Percentiles rank a stretch among this genome's conserved stretches.
These are phyloP conservation scores for Leptinotarsa texana DNA, from an alignment of 1,140 invertebrate species.

Conservation along the genomic window DNA sequence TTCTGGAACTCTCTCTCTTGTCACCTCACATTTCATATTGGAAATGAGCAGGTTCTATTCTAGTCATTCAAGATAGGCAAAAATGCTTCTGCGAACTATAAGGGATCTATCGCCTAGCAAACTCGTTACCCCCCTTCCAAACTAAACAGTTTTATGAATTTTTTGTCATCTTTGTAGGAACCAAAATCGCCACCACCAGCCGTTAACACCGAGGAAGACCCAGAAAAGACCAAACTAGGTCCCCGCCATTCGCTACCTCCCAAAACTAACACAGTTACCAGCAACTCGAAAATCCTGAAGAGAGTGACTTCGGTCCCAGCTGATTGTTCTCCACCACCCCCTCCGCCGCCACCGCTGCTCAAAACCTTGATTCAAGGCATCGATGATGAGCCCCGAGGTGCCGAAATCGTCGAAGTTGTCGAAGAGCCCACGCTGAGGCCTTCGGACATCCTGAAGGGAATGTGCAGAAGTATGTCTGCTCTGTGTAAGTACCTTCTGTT, in stretches of 20 bases:
- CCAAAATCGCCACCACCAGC: neutral
- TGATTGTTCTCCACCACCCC: constrained; percentile 58
- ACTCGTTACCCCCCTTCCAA: constrained; percentile 20
- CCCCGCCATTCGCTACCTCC: constrained; percentile 52
- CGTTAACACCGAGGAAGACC: constrained; percentile 49
- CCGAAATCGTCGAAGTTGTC: constrained; percentile 58
- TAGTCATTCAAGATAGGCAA: no score
- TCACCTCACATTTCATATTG: no score
- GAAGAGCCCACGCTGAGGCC: constrained; percentile 66
- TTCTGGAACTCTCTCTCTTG: no score
- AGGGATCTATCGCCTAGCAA: neutral
- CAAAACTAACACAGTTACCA: constrained; percentile 25
- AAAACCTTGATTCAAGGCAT: constrained; percentile 20
- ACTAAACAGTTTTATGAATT: neutral
- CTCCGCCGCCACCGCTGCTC: constrained; percentile 61
- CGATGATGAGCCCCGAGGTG: constrained; percentile 46
- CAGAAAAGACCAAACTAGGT: constrained; percentile 49
- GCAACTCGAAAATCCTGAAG: constrained; percentile 52
- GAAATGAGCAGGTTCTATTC: no score
- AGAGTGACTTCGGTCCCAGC: constrained; percentile 42
- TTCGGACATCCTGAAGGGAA: constrained; percentile 62
- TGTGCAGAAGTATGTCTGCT: constrained; percentile 50
- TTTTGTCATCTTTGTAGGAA: neutral
- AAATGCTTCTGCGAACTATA: no score
- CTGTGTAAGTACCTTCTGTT: constrained; percentile 48